phyloP scores from a whole-genome alignment of 2,113 vertebrate genomes.

The Zosterops borbonicus region DNA sequence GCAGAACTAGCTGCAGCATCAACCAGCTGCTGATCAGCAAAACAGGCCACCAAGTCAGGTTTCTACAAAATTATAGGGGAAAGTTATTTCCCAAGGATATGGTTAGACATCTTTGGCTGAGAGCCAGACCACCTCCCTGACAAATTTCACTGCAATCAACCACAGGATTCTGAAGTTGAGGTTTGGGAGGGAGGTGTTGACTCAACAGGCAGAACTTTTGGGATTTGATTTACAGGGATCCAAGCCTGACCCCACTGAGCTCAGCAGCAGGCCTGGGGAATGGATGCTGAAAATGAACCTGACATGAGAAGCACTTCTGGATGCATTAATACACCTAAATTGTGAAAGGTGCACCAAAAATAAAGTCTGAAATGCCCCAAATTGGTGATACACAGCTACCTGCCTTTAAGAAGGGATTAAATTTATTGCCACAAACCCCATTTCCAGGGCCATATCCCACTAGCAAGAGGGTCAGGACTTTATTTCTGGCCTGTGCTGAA shows the following conservation, averaged over 20 bases:
- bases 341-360: neutral
- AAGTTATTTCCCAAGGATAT: neutral
- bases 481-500: neutral
- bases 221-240: neutral
- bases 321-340: accelerated
- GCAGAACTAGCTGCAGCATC: neutral
- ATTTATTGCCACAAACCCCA: neutral
- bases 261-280: neutral
- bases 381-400: too few relatives aligned
- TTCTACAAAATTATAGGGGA: neutral
- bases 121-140: neutral
- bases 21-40: neutral
- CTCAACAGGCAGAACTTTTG: neutral
- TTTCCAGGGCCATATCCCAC: neutral
- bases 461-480: neutral
- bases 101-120: neutral
- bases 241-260: neutral
- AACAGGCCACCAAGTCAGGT: neutral
- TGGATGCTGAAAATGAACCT: neutral
- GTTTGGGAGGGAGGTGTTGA: neutral
- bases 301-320: neutral
- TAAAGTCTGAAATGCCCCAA: neutral
- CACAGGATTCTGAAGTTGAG: neutral
- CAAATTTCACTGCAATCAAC: neutral
- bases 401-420: neutral